These are phyloP conservation scores for Rafetus swinhoei DNA, from an alignment of 2,113 vertebrate species.

Conservation along the genomic window DNA sequence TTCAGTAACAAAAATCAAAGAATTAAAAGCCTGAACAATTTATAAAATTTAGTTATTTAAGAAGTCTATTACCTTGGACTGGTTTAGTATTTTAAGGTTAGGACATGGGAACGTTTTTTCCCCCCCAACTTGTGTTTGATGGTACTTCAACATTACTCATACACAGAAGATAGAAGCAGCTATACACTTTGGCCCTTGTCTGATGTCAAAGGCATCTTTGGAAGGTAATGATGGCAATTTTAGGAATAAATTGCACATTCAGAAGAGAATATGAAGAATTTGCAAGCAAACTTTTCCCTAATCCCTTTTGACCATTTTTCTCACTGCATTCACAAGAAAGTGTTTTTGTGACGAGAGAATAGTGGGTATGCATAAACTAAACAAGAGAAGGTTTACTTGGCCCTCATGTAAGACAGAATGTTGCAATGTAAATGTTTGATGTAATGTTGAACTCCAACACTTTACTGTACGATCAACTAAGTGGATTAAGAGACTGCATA, in stretches of 20 bases:
- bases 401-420: neutral
- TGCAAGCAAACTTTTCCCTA: neutral
- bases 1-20: neutral
- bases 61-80: neutral
- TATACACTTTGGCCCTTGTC: neutral
- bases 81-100: neutral
- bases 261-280: slow-evolving; percentile 32
- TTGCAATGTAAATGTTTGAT: slow-evolving; percentile 26
- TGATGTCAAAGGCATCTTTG: neutral
- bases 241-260: neutral
- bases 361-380: neutral
- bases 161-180: rapidly evolving
- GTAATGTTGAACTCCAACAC: neutral
- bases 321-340: neutral
- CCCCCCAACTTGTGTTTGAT: neutral
- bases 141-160: neutral
- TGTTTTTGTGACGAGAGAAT: neutral
- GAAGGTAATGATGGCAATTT: neutral
- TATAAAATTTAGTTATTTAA: neutral
- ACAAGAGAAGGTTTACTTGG: rapidly evolving
- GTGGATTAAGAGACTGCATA: neutral
- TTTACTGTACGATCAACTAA: slow-evolving; percentile 13
- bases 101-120: neutral
- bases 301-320: neutral
- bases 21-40: neutral